Conservation (phyloP, 2,113 vertebrate species). For the Ardeotis arabs region DNA sequence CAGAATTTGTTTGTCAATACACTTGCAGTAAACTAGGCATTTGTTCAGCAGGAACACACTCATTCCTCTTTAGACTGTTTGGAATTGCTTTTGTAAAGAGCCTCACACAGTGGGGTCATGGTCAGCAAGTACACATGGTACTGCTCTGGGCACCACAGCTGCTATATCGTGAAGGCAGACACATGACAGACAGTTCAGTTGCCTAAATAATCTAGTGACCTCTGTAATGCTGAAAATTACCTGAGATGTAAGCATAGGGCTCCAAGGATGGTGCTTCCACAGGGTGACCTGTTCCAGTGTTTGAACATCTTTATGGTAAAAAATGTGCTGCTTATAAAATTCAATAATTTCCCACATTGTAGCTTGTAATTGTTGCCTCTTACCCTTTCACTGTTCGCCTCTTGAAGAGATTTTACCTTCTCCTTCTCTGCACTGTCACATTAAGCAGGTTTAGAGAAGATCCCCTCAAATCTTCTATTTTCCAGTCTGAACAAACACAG, state of each 20-base stretch:
- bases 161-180: not conserved
- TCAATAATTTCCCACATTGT: not conserved
- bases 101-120: not conserved
- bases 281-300: not conserved
- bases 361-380: not conserved
- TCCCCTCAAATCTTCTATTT: not conserved
- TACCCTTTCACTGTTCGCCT: not conserved
- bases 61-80: not conserved
- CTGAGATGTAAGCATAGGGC: not conserved
- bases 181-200: not conserved
- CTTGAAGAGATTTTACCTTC: not conserved
- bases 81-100: not conserved
- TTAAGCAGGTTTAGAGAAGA: not conserved
- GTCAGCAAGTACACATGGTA: not conserved
- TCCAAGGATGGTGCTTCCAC: not conserved
- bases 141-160: not conserved
- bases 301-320: not conserved
- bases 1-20: not conserved
- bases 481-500: not conserved
- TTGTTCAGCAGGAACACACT: not conserved
- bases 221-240: not conserved
- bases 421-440: not conserved
- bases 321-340: not conserved
- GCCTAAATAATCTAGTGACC: not conserved
- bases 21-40: not conserved